Conservation (phyloP, 1,140 invertebrate species). For the Drosophila athabasca region DNA sequence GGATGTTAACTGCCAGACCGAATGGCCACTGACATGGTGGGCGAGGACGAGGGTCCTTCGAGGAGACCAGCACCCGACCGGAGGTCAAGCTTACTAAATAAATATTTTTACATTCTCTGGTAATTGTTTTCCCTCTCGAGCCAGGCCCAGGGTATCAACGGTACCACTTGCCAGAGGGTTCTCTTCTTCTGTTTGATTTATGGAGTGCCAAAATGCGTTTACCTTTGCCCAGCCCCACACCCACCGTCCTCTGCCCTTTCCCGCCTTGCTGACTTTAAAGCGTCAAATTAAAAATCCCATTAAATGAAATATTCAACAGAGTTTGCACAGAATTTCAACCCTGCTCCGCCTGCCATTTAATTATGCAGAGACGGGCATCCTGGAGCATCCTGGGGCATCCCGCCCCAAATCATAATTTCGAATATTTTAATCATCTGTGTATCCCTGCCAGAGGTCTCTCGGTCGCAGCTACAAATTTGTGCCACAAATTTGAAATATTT, state of each 20-base stretch:
- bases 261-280: slow-evolving; percentile 47
- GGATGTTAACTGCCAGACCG: slow-evolving; percentile 71
- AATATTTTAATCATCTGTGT: slow-evolving; percentile 36
- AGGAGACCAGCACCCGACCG: too few species aligned
- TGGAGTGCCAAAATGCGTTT: slow-evolving; percentile 55
- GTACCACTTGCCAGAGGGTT: slow-evolving; percentile 1
- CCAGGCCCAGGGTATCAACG: slow-evolving; percentile 31
- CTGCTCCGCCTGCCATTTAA: slow-evolving; percentile 46
- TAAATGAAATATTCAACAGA: slow-evolving; percentile 70
- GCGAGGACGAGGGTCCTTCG: slow-evolving; percentile 8
- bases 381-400: too few species aligned
- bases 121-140: not conserved
- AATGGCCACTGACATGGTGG: slow-evolving; percentile 72
- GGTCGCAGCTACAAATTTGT: slow-evolving; percentile 14
- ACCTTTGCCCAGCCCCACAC: slow-evolving; percentile 26
- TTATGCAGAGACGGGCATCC: slow-evolving; percentile 37
- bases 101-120: slow-evolving; percentile 21
- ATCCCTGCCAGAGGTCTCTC: slow-evolving; percentile 5
- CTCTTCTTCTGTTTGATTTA: slow-evolving; percentile 51
- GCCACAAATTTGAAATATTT: slow-evolving; percentile 39
- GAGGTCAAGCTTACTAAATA: slow-evolving; percentile 10
- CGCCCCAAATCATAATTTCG: slow-evolving; percentile 35
- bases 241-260: not conserved
- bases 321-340: slow-evolving; percentile 48
- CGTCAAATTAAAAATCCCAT: slow-evolving; percentile 66